A percentile compares a stretch with the other conserved stretches of the same genome.
phyloP scores from a whole-genome alignment of 1,140 invertebrate genomes.

The Caenorhabditis tropicalis region DNA sequence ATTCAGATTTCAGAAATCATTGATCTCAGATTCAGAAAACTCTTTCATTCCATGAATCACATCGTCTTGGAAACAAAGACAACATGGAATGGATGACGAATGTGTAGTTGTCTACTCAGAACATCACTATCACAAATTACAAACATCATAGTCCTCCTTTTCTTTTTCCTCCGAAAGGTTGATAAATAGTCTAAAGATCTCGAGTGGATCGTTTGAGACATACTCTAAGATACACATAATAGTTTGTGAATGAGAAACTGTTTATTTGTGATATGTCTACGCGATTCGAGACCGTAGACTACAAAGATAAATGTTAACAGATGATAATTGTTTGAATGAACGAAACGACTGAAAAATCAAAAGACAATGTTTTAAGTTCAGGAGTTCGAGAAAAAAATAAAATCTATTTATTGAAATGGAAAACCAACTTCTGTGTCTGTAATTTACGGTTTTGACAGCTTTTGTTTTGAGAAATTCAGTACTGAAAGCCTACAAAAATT shows the following conservation, averaged over 20 bases:
- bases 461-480: no score
- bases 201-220: background rate
- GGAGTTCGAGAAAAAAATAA: background rate
- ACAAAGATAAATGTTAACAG: background rate
- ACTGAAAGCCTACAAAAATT: no score
- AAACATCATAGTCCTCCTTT: background rate
- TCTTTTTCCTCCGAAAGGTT: background rate
- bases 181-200: constrained; percentile 5
- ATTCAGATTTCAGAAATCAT: background rate
- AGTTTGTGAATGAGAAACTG: background rate
- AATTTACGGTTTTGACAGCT: no score
- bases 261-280: background rate
- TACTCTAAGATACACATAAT: constrained; percentile 36
- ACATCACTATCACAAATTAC: constrained; percentile 14
- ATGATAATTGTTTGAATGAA: background rate
- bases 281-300: background rate
- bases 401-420: no score
- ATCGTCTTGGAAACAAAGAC: no score
- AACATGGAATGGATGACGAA: no score
- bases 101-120: background rate
- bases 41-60: no score
- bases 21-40: background rate
- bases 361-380: background rate
- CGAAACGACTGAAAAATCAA: background rate
- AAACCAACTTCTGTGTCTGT: no score